phyloP scores from a whole-genome alignment of 2,797 vertebrate genomes.

The Echiichthys vipera region DNA sequence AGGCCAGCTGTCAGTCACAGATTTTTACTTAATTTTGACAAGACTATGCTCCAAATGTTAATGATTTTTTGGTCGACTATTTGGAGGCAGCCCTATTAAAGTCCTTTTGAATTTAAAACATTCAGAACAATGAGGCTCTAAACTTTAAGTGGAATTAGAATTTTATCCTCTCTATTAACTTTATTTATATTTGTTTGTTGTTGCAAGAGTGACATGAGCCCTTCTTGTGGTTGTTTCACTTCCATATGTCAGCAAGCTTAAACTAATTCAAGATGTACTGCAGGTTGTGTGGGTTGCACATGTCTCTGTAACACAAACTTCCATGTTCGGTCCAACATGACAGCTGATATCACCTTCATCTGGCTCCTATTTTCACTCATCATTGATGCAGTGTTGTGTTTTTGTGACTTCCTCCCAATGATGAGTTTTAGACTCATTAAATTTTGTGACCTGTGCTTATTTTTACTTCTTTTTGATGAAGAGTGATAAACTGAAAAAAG shows the following conservation, averaged over 20 bases:
- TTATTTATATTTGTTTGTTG: neutral
- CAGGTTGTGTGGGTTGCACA: constrained; percentile 27
- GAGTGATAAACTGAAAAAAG: neutral
- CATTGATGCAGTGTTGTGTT: constrained; percentile 8
- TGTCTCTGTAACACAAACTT: constrained; percentile 24
- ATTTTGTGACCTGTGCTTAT: neutral
- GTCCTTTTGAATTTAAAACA: neutral
- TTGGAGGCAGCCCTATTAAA: too few species aligned
- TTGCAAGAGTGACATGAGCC: neutral
- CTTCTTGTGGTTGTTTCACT: constrained; percentile 1
- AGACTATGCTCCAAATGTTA: too few species aligned
- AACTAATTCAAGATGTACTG: constrained; percentile 42
- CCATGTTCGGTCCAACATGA: neutral
- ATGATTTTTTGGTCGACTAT: too few species aligned
- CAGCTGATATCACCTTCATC: constrained; percentile 9
- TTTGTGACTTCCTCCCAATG: neutral
- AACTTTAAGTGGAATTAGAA: neutral
- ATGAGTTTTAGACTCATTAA: neutral
- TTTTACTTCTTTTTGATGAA: neutral
- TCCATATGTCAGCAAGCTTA: constrained; percentile 31
- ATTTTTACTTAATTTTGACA: too few species aligned
- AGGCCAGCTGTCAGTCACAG: too few species aligned
- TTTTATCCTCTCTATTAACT: neutral
- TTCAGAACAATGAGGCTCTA: neutral
- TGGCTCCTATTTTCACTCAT: neutral